A percentile compares a stretch with the other conserved stretches of the same genome.
phyloP scores from a whole-genome alignment of 2,888 invertebrate species.

The Portevinia maculata region DNA sequence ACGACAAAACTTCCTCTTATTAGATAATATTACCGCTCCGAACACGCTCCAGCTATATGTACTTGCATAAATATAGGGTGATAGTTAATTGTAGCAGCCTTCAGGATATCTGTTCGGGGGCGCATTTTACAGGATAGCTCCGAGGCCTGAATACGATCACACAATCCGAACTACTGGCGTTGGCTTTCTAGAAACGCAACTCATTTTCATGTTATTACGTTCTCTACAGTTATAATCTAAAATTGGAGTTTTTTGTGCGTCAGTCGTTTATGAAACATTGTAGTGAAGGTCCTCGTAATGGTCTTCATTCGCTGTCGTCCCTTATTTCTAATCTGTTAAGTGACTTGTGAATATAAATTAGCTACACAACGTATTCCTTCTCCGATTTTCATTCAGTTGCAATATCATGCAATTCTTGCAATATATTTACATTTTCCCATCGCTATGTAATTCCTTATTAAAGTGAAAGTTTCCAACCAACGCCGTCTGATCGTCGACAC shows the following conservation, averaged over 20 bases:
- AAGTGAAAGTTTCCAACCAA: conserved; percentile 11
- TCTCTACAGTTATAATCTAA: neutral
- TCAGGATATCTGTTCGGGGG: neutral
- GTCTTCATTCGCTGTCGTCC: neutral
- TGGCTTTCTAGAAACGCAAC: conserved; percentile 17
- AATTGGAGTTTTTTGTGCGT: conserved; percentile 15
- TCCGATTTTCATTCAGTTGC: conserved; percentile 1
- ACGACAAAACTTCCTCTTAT: conserved; percentile 3
- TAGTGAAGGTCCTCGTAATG: neutral
- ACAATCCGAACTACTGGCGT: conserved; percentile 55
- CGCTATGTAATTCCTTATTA: conserved; percentile 26
- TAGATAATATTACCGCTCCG: conserved; percentile 1
- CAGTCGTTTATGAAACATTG: conserved; percentile 11
- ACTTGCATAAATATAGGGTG: conserved; percentile 7
- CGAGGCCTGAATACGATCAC: conserved; percentile 76
- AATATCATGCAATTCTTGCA: conserved; percentile 4
- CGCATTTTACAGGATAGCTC: conserved; percentile 61
- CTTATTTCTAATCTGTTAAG: conserved; percentile 6
- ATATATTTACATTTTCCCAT: conserved; percentile 12
- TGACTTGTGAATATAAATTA: conserved; percentile 24
- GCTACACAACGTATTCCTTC: conserved; percentile 5
- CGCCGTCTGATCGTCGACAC: neutral
- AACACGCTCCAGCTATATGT: conserved; percentile 13
- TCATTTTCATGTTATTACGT: conserved; percentile 29
- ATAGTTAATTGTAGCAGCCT: conserved; percentile 30